Percentiles rank a stretch among this genome's conserved stretches.
These are phyloP conservation scores for Coecobrya sp. DNA, from an alignment of 2,888 invertebrate genomes.

Conservation along the genomic window DNA sequence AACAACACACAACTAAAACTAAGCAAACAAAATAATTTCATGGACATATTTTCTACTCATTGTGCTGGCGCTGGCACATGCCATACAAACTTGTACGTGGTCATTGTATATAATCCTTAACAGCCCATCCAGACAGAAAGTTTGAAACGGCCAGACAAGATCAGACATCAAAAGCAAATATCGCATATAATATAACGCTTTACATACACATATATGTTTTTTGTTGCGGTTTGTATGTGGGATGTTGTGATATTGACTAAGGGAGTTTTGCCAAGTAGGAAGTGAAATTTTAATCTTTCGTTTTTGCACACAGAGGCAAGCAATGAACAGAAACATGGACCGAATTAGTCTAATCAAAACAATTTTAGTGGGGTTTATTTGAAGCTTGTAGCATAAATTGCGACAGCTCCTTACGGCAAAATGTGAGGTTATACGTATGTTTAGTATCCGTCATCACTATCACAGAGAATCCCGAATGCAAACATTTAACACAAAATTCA, in stretches of 20 bases:
- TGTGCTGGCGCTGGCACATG: neutral
- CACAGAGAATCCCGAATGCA: too few relatives aligned
- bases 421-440: neutral
- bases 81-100: neutral
- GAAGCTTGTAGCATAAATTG: neutral
- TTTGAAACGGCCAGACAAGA: slow-evolving; percentile 22
- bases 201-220: neutral
- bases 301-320: neutral
- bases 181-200: neutral
- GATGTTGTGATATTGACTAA: neutral
- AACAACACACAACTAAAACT: neutral
- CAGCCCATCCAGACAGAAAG: neutral
- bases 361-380: neutral
- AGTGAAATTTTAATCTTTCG: slow-evolving; percentile 50
- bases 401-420: neutral
- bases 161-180: neutral
- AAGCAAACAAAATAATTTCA: neutral
- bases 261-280: slow-evolving; percentile 72
- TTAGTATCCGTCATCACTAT: neutral
- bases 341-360: slow-evolving; percentile 43
- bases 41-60: neutral
- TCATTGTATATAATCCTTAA: neutral
- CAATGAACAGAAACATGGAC: slow-evolving; percentile 36
- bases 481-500: too few relatives aligned
- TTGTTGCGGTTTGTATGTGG: neutral